Percentiles rank a stretch among this genome's conserved stretches.
Conservation (phyloP, 2,888 invertebrate species). For the Drosophila helvetica region DNA sequence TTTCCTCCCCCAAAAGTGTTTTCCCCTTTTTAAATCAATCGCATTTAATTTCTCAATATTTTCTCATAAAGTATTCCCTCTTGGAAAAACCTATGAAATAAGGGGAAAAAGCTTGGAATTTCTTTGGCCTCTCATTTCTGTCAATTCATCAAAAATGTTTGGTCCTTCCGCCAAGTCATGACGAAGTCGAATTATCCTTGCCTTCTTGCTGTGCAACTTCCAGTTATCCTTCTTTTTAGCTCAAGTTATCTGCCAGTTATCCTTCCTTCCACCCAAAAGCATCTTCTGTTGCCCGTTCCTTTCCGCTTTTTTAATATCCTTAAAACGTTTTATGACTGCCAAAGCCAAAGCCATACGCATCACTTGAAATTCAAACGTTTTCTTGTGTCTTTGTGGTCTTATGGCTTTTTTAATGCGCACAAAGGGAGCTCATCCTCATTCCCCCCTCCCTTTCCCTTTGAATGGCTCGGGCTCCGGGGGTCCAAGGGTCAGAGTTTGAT, state of each 20-base stretch:
- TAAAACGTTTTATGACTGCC: conserved; percentile 68
- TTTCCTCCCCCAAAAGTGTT: background rate
- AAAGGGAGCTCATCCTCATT: conserved; percentile 45
- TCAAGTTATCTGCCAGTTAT: background rate
- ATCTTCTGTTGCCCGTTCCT: conserved; percentile 2
- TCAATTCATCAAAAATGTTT: background rate
- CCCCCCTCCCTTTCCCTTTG: background rate
- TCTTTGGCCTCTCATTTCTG: background rate
- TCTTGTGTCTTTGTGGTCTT: conserved; percentile 19
- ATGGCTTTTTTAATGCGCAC: conserved; percentile 56
- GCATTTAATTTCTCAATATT: background rate
- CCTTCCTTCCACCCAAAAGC: conserved; percentile 2
- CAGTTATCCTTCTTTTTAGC: background rate
- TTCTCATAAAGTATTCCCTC: background rate
- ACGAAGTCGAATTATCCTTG: background rate
- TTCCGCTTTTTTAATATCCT: conserved; percentile 59
- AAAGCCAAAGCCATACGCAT: conserved; percentile 44
- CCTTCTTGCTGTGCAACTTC: background rate
- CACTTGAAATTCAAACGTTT: conserved; percentile 64
- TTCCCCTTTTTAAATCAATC: background rate
- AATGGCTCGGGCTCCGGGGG: background rate
- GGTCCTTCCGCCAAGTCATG: background rate
- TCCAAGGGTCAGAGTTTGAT: conserved; percentile 26
- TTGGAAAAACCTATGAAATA: background rate
- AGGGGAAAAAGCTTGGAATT: background rate